Base-by-base conservation (phyloP, 2,113 vertebrate species). In the Lipophrys pholis region DNA sequence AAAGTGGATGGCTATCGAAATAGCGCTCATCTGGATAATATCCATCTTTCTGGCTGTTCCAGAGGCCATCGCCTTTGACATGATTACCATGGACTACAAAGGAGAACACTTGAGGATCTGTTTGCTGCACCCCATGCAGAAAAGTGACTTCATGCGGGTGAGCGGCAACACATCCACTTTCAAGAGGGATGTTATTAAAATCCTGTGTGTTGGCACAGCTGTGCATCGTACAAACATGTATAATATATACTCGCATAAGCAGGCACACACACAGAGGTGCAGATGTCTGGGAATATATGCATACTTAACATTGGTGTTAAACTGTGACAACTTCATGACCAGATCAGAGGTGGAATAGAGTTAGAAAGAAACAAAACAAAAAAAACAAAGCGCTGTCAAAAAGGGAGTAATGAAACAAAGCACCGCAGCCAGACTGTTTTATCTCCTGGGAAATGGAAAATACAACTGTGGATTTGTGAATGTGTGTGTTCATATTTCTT, bases 1-100 rank as follows among this genome's bases (percentile, higher is more conserved):
- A 0, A 97, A 95, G 87, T 97, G 96, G 95, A 98, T 96, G 64
- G 95, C 97, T 9, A 95, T 97, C 10, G 96, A 97, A 93, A 99
- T 99, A 72, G 90, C 94, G 12, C 84, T 98, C 69, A 99, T 99
- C 83, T 99, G 98, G 98, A 89, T 97, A 60, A 36, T 97, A 78
- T 99, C 98, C 0, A 92, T 98, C 76, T 59, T 96, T 67, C 59
- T 99, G 81, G 97, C 98, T 53, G 90, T 96, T 83, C 97, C 97
- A 3, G 98, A 99, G 91, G 95, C 95, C 2, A 84, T 99, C 6
- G 96, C 94, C 62, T 99, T 97, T 84, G 96, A 98, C 87, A 92
- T 98, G 93, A 94, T 97, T 87, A 89, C 90, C 0, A 94, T 95
- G 90, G 90, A 97, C 78, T 97, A 97, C 88, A 95, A 93, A 88